A percentile compares a stretch with the other conserved stretches of the same genome.
Conservation (phyloP, 2,797 vertebrate genomes). For the Pangasius djambal region DNA sequence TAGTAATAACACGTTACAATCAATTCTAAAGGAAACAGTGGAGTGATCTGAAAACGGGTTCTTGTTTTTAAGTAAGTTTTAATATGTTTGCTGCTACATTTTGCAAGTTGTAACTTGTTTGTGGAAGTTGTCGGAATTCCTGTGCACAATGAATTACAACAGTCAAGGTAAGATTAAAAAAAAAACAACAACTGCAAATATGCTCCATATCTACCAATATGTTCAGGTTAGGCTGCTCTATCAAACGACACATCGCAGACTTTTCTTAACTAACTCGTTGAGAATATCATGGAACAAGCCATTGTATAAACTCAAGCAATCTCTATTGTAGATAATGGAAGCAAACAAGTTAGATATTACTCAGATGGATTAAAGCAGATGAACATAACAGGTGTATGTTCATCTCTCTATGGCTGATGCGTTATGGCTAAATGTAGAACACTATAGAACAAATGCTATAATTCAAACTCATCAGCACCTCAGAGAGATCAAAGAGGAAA, state of each 20-base stretch:
- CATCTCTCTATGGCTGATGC: conserved; percentile 25
- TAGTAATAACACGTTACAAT: background rate
- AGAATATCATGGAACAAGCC: background rate
- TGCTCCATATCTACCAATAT: background rate
- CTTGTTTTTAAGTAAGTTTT: background rate
- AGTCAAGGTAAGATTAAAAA: background rate
- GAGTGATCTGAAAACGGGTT: background rate
- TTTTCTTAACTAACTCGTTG: background rate
- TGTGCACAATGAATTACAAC: background rate
- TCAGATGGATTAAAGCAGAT: conserved; percentile 36
- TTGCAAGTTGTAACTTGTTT: conserved; percentile 5
- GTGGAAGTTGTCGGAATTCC: background rate
- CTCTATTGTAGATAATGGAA: background rate
- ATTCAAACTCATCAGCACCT: conserved; percentile 55
- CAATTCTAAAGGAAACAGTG: background rate
- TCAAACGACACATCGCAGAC: conserved; percentile 35
- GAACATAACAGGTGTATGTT: conserved; percentile 34
- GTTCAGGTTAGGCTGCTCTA: conserved; percentile 60
- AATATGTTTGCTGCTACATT: conserved; percentile 6
- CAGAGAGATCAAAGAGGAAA: conserved; percentile 40
- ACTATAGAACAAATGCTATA: conserved; percentile 32
- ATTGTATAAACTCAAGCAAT: background rate
- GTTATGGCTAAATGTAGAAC: conserved; percentile 42
- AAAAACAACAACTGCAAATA: background rate
- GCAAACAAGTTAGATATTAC: background rate